Evolutionary conservation across 2,113 vertebrate genomes (phyloP), one percentile per base, ranked within the genome.

Genomic region (Pao palembangensis): DNA sequence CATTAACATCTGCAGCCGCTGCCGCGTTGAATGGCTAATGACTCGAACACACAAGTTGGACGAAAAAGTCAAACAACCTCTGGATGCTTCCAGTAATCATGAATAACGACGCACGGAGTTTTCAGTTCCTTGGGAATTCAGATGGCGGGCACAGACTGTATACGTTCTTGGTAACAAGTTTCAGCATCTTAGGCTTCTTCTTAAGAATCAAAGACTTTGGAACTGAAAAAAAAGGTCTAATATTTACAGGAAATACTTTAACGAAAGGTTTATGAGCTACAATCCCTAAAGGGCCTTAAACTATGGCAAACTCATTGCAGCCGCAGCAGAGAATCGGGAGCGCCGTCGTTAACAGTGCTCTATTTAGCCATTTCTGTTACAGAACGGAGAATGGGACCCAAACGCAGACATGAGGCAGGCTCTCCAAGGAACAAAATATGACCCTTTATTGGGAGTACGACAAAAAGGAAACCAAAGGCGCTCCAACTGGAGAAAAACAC

Each of bases 1-100:
- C 61, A 80, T 83, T 84, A 88, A 87, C 78, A 85, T 85, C 73
- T 81, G 78, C 66, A 82, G 71, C 73, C 60, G 61, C 23, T 8
- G 42, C 69, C 48, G 55, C 7, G 31, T 66, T 67, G 71, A 85
- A 83, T 82, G 74, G 69, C 61, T 82, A 80, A 80, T 48, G 60
- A 80, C 64, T 47, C 23, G 52, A 73, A 66, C 61, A 52, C 54
- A 75, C 61, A 69, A 71, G 74, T 58, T 77, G 70, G 58, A 69
- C 2, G 59, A 75, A 47, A 68, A 67, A 74, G 51, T 55, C 62
- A 84, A 76, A 87, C 58, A 83, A 80, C 51, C 71, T 42, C 0
- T 58, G 61, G 72, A 78, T 65, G 62, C 47, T 61, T 61, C 47
- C 56, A 73, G 77, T 55, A 61, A 86, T 73, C 64, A 53, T 63